Evolutionary conservation across 2,797 vertebrate species (phyloP), one percentile per base, ranked within the genome.

Genomic region (Phrynocephalus vlangalii): DNA sequence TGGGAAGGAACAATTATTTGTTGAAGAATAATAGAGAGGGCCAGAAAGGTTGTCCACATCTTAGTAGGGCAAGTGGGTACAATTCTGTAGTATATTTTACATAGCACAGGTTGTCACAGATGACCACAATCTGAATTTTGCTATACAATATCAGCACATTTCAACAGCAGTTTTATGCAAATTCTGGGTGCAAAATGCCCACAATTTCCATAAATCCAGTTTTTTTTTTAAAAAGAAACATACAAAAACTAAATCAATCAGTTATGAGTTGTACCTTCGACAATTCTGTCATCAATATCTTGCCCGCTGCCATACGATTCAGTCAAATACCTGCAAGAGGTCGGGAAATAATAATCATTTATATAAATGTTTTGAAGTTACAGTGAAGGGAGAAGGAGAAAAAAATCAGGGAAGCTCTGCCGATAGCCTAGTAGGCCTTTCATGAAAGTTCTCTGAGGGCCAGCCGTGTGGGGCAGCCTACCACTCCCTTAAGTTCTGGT

Each of bases 281-380:
- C 99, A 96, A 99, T 99, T 96, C 99, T 98, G 60, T 99, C 99
- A 94, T 99, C 99, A 92, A 99, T 99, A 96, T 99, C 99, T 97
- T 99, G 99, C 84, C 99, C 98, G 78, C 97, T 98, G 92, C 99
- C 99, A 88, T 99, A 99, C 44, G 99, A 98, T 89, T 98, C 98
- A 87, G 99, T 99, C 94, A 99, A 96, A 96, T 99, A 99, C 92
- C 99, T 99, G 91, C 67, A 96, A 85, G 92, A 94, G 56, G 76
- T 87, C 94, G 73, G 75, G 5, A 87, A 86, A 83, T 87, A 87
- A 52, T 82, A 87, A 0, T 28, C 68, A 83, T 5, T 0, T 5
- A 76, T 72, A 88, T 28, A 81, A 33, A 8, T 1, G 6, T 52
- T 56, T 73, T 84, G 85, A 24, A 60, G 30, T 44, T 20, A 6